Conservation (phyloP, 2,113 vertebrate genomes). For the Oncorhynchus tshawytscha region DNA sequence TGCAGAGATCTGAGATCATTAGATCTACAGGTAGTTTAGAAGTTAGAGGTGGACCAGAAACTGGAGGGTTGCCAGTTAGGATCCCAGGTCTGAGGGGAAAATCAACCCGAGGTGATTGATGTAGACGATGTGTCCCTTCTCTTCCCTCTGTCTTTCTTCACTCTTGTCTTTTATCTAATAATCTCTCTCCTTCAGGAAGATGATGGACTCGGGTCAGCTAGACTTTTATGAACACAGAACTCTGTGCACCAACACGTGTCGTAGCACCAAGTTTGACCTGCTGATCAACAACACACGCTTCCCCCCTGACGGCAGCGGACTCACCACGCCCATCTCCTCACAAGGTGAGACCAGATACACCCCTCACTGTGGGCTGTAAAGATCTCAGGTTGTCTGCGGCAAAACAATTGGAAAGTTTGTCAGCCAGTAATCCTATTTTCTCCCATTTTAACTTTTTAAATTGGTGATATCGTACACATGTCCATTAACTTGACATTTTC, state of each 20-base stretch:
- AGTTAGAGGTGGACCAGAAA: not conserved
- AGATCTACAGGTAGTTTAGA: not conserved
- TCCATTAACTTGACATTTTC: no score
- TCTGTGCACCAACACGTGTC: slow-evolving; percentile 96
- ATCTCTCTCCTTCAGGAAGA: slow-evolving; percentile 79
- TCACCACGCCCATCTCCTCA: slow-evolving; percentile 82
- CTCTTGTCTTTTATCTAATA: slow-evolving; percentile 1
- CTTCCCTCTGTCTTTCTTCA: not conserved
- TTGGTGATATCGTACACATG: no score
- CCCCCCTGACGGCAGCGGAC: slow-evolving; percentile 85
- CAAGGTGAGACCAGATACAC: slow-evolving; percentile 72
- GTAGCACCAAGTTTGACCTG: slow-evolving; percentile 97
- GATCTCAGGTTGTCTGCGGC: no score
- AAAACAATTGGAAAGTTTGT: not conserved
- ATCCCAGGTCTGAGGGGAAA: not conserved
- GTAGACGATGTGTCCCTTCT: not conserved
- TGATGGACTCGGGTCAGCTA: slow-evolving; percentile 98
- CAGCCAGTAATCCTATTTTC: not conserved
- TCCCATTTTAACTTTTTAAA: no score
- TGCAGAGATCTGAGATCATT: no score
- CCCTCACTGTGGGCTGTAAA: not conserved
- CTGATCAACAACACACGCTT: slow-evolving; percentile 94
- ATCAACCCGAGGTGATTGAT: no score
- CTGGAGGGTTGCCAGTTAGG: not conserved
- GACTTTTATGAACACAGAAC: slow-evolving; percentile 97